Conservation (phyloP, 2,113 vertebrate genomes). For the Labeo rohita region DNA sequence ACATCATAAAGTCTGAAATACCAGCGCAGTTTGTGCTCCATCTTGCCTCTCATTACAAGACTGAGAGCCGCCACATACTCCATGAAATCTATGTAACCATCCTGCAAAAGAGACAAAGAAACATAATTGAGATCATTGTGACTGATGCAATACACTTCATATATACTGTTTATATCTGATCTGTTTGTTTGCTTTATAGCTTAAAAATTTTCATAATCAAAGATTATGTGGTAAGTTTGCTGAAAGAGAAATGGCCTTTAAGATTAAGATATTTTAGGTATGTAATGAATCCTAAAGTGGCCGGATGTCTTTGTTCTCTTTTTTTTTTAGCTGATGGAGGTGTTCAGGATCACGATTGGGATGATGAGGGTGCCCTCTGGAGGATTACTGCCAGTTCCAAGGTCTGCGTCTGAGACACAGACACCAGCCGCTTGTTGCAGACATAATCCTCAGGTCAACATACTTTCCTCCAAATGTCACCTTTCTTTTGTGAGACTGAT, state of each 20-base stretch:
- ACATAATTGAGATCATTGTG: not conserved
- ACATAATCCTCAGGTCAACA: conserved; percentile 34
- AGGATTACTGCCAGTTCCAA: conserved; percentile 25
- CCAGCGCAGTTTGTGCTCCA: conserved; percentile 93
- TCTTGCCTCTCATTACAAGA: conserved; percentile 89
- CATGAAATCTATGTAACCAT: conserved; percentile 92
- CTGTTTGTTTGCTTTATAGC: not conserved
- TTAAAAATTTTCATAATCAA: not conserved
- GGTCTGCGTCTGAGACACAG: not conserved
- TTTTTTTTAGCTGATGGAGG: not conserved
- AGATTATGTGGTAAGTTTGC: not conserved
- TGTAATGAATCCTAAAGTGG: not conserved
- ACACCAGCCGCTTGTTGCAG: not conserved
- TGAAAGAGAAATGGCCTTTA: not conserved
- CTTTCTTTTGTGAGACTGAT: not conserved
- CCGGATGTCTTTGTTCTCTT: not conserved
- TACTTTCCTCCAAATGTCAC: not conserved
- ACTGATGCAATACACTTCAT: not conserved
- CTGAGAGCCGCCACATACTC: conserved; percentile 91
- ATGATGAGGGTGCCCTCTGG: conserved; percentile 36
- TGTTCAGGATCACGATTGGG: not conserved
- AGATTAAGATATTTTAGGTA: not conserved
- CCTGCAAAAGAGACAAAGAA: conserved; percentile 67
- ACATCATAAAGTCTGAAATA: conserved; percentile 94
- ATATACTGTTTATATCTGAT: not conserved